These are phyloP conservation scores for Drosophila navojoa DNA, from an alignment of 1,140 invertebrate genomes.

Conservation along the genomic window DNA sequence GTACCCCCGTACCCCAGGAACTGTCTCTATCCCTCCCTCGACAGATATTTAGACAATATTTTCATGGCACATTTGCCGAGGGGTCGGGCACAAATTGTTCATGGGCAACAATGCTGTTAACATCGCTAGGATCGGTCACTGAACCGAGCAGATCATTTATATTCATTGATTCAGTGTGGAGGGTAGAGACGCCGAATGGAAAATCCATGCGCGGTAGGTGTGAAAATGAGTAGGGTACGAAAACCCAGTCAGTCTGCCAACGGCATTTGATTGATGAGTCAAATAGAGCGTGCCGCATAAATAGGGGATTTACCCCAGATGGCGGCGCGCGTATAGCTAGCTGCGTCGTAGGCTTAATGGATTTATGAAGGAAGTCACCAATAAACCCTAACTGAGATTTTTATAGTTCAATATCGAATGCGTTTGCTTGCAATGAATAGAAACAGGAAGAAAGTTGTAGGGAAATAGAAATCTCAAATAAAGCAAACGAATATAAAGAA, in stretches of 20 bases:
- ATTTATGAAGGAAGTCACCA: conserved; percentile 57
- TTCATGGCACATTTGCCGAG: conserved; percentile 42
- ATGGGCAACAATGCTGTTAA: conserved; percentile 41
- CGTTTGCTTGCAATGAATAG: conserved; percentile 6
- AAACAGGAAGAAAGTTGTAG: conserved; percentile 24
- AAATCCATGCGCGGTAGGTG: conserved; percentile 58
- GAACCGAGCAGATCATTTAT: conserved; percentile 56
- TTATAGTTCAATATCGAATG: conserved; percentile 49
- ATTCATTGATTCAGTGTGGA: conserved; percentile 60
- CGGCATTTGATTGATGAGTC: conserved; percentile 68
- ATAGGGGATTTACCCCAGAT: conserved; percentile 65
- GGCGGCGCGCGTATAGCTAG: conserved; percentile 3
- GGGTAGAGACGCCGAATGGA: background rate
- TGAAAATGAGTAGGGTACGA: conserved; percentile 61
- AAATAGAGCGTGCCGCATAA: conserved; percentile 74
- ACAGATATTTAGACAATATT: conserved; percentile 45
- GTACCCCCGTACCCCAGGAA: background rate
- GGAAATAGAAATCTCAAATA: background rate
- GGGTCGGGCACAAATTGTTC: conserved; percentile 49
- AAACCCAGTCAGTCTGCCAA: conserved; percentile 31
- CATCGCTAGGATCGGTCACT: conserved; percentile 48
- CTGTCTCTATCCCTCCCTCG: background rate
- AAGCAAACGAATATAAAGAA: background rate
- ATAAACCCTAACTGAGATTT: conserved; percentile 45
- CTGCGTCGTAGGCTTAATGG: conserved; percentile 45